Conservation (phyloP, 2,888 invertebrate genomes). For the Acrobasis consociella region DNA sequence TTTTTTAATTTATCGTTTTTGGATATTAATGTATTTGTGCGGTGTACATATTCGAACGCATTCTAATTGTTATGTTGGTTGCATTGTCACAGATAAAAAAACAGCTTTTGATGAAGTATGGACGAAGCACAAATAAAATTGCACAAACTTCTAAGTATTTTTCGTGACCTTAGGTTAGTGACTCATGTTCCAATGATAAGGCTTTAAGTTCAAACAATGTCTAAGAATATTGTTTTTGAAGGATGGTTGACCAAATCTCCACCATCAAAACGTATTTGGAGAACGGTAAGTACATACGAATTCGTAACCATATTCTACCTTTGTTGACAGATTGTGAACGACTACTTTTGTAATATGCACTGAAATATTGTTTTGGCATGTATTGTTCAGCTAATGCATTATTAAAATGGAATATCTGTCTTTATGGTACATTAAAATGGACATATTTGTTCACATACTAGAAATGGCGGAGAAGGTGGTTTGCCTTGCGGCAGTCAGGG, state of each 20-base stretch:
- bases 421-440: conserved; percentile 33
- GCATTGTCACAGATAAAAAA: conserved; percentile 6
- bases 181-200: conserved; percentile 47
- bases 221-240: conserved; percentile 90
- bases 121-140: conserved; percentile 35
- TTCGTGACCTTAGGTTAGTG: conserved; percentile 37
- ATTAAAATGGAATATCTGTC: conserved; percentile 29
- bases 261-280: conserved; percentile 94
- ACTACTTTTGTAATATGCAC: conserved; percentile 33
- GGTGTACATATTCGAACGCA: too few relatives aligned
- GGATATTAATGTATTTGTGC: too few relatives aligned
- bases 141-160: conserved; percentile 36
- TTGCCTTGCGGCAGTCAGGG: conserved; percentile 94
- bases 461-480: conserved; percentile 98
- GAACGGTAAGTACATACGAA: conserved; percentile 91
- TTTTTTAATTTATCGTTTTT: too few relatives aligned
- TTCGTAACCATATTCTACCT: conserved; percentile 39
- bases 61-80: conserved; percentile 15
- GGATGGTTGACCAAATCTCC: conserved; percentile 98
- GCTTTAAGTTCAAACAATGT: conserved; percentile 52
- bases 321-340: conserved; percentile 60
- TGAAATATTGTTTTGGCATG: conserved; percentile 32
- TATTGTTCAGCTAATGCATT: conserved; percentile 28
- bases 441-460: conserved; percentile 58
- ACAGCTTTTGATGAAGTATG: conserved; percentile 26